A percentile compares a stretch with the other conserved stretches of the same genome.
Evolutionary conservation across 2,113 vertebrate genomes (phyloP).

Genomic region (Saccopteryx bilineata): DNA sequence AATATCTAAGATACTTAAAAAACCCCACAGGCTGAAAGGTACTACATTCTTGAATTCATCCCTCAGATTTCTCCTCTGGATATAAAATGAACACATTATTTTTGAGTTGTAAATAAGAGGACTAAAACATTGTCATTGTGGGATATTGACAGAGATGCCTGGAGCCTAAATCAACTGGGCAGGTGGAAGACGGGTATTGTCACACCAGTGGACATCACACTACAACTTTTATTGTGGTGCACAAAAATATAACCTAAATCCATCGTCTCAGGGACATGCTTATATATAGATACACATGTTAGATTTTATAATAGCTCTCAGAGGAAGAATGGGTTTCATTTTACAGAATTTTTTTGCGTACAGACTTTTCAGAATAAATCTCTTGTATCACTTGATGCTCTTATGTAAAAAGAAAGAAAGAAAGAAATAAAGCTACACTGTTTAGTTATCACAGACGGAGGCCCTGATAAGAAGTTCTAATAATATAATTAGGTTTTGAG

Average conservation of each 20-base stretch:
- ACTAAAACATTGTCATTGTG: conserved; percentile 1
- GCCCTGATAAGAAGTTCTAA: neutral
- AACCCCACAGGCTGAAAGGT: neutral
- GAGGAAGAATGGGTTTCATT: conserved; percentile 75
- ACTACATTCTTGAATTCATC: neutral
- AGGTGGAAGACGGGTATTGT: conserved; percentile 28
- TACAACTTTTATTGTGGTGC: neutral
- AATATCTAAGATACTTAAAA: neutral
- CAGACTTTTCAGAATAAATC: conserved; percentile 73
- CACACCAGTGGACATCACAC: neutral
- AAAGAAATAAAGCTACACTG: neutral
- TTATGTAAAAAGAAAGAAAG: conserved; percentile 59
- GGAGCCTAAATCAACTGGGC: neutral
- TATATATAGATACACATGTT: conserved; percentile 72
- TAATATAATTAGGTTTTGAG: conserved; percentile 28
- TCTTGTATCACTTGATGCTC: conserved; percentile 60
- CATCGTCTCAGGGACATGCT: conserved; percentile 51
- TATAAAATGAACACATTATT: conserved; percentile 24
- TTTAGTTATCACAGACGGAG: conserved; percentile 61
- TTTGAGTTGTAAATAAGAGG: conserved; percentile 45
- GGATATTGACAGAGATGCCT: conserved; percentile 2
- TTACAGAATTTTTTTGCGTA: conserved; percentile 76
- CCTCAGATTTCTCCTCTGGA: conserved; percentile 10
- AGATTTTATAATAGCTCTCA: conserved; percentile 69
- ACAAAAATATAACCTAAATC: conserved; percentile 62